Evolutionary conservation across 2,113 vertebrate species (phyloP).

Genomic region (Catharus fuscescens): DNA sequence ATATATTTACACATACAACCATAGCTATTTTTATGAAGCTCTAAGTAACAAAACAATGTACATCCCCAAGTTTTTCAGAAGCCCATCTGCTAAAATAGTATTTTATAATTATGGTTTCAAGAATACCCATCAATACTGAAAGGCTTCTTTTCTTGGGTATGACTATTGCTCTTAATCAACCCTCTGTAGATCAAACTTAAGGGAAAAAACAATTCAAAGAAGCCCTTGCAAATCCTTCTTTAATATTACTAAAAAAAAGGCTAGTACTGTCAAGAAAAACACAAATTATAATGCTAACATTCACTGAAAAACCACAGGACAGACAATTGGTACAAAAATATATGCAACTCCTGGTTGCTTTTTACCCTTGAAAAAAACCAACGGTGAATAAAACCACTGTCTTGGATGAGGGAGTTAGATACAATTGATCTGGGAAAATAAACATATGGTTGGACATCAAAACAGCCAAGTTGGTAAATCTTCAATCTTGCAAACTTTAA

Average conservation of each 20-base stretch:
- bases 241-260: not conserved
- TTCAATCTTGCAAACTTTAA: constrained; percentile 17
- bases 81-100: not conserved
- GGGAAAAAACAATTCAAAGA: not conserved
- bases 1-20: not conserved
- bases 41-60: not conserved
- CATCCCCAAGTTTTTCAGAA: not conserved
- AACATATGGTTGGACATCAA: not conserved
- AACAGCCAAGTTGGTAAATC: constrained; percentile 14
- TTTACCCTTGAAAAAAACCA: not conserved
- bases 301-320: not conserved
- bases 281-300: accelerated
- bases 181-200: not conserved
- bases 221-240: not conserved
- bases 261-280: not conserved
- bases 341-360: not conserved
- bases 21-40: not conserved
- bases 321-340: not conserved
- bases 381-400: not conserved
- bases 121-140: not conserved
- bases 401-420: not conserved
- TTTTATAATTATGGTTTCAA: not conserved
- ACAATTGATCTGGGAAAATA: constrained; percentile 8
- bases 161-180: not conserved
- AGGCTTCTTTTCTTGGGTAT: not conserved